phyloP scores from a whole-genome alignment of 2,888 invertebrate genomes.

The Platycheirus albimanus region DNA sequence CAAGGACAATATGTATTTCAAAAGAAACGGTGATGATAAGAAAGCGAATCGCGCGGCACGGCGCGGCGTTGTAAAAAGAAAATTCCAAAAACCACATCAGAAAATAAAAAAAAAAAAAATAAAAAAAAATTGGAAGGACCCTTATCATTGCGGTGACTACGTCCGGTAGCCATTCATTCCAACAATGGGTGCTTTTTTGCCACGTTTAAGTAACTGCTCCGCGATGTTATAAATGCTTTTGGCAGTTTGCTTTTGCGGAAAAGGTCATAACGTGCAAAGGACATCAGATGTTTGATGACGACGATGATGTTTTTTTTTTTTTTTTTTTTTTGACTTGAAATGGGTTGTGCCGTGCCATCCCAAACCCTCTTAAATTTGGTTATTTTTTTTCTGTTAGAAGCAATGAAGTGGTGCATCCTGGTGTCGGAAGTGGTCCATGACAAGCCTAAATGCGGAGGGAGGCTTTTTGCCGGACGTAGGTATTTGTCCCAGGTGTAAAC shows the following conservation, averaged over 20 bases:
- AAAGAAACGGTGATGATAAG: slow-evolving; percentile 48
- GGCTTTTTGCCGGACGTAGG: slow-evolving; percentile 40
- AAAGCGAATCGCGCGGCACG: slow-evolving; percentile 36
- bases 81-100: slow-evolving; percentile 47
- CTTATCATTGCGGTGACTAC: slow-evolving; percentile 64
- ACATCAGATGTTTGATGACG: slow-evolving; percentile 66
- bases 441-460: slow-evolving; percentile 46
- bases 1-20: slow-evolving; percentile 63
- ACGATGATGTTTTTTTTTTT: slow-evolving; percentile 24
- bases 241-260: slow-evolving; percentile 66
- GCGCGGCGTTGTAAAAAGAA: slow-evolving; percentile 18
- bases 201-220: slow-evolving; percentile 67
- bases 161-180: slow-evolving; percentile 59
- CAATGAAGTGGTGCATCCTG: slow-evolving; percentile 65
- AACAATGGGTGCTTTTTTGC: slow-evolving; percentile 48
- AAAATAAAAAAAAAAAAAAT: slow-evolving; percentile 55
- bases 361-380: neutral
- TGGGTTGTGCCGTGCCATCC: slow-evolving; percentile 10
- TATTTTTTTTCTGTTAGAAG: slow-evolving; percentile 15
- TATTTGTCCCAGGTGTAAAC: slow-evolving; percentile 53
- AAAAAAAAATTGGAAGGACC: slow-evolving; percentile 38
- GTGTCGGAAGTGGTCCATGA: slow-evolving; percentile 63
- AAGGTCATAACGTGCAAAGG: slow-evolving; percentile 69
- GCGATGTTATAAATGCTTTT: slow-evolving; percentile 69
- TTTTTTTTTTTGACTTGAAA: slow-evolving; percentile 20